Conservation (phyloP, 2,888 invertebrate genomes). For the Empis livida region DNA sequence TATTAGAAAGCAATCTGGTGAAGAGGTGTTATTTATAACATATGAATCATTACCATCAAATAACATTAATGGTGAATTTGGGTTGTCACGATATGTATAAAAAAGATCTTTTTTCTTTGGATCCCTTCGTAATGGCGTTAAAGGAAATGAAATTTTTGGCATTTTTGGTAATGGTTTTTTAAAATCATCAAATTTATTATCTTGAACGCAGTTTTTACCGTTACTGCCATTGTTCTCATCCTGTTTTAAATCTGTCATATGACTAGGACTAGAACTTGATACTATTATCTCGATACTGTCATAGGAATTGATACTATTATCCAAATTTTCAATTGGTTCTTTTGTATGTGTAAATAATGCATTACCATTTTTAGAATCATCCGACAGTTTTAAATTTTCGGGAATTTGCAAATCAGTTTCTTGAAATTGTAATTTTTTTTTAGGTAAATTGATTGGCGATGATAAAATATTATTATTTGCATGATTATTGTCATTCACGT, state of each 20-base stretch:
- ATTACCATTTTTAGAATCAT: slow-evolving; percentile 1
- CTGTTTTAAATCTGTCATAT: not conserved
- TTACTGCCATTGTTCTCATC: not conserved
- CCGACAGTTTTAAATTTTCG: not conserved
- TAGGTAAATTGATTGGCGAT: not conserved
- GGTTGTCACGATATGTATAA: slow-evolving; percentile 21
- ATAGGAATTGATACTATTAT: too few species aligned
- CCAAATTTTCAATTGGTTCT: not conserved
- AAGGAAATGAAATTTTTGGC: not conserved
- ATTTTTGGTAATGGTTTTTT: too few species aligned
- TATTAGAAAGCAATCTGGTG: slow-evolving; percentile 5
- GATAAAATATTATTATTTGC: slow-evolving; percentile 6
- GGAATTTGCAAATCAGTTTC: not conserved
- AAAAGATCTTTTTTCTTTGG: slow-evolving; percentile 20
- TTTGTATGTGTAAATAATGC: not conserved
- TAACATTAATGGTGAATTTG: slow-evolving; percentile 14
- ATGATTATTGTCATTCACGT: not conserved
- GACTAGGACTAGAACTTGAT: not conserved
- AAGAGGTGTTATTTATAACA: not conserved
- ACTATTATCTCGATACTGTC: too few species aligned
- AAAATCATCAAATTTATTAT: too few species aligned
- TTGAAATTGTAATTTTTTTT: too few species aligned
- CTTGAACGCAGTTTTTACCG: too few species aligned
- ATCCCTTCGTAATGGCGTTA: slow-evolving; percentile 10
- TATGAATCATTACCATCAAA: slow-evolving; percentile 11